These are phyloP conservation scores for Scaptomyza pallida DNA, from an alignment of 1,140 invertebrate species.

Conservation along the genomic window DNA sequence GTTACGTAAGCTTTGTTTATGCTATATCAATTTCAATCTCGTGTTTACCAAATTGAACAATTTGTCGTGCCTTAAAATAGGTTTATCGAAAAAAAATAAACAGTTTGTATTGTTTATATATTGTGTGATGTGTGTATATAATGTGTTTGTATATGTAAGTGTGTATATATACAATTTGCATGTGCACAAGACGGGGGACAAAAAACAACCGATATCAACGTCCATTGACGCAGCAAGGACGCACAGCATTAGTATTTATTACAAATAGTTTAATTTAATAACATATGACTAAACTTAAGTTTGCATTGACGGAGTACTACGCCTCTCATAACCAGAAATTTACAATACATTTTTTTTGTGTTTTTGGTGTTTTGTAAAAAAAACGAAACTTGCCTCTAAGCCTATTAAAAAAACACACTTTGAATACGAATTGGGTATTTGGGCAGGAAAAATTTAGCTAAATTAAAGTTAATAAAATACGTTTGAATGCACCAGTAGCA, in stretches of 20 bases:
- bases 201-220: slow-evolving; percentile 66
- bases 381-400: slow-evolving; percentile 4
- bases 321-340: slow-evolving; percentile 23
- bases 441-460: slow-evolving; percentile 25
- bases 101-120: slow-evolving; percentile 24
- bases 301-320: slow-evolving; percentile 58
- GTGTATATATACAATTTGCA: slow-evolving; percentile 63
- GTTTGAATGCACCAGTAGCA: slow-evolving; percentile 1
- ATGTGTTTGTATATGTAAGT: slow-evolving; percentile 16
- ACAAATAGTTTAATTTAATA: slow-evolving; percentile 57
- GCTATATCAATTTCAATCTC: slow-evolving; percentile 18
- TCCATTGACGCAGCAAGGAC: slow-evolving; percentile 48
- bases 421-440: slow-evolving; percentile 17
- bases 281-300: slow-evolving; percentile 57
- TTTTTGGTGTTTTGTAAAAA: slow-evolving; percentile 15
- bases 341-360: slow-evolving; percentile 57
- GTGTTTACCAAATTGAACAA: slow-evolving; percentile 21
- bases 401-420: slow-evolving; percentile 7
- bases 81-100: slow-evolving; percentile 37
- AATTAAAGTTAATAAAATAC: slow-evolving; percentile 38
- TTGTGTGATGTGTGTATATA: slow-evolving; percentile 30
- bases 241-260: slow-evolving; percentile 44
- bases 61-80: slow-evolving; percentile 29
- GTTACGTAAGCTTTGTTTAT: slow-evolving; percentile 17
- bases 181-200: slow-evolving; percentile 60